phyloP scores from a whole-genome alignment of 2,113 vertebrate species.

The Coturnix japonica region DNA sequence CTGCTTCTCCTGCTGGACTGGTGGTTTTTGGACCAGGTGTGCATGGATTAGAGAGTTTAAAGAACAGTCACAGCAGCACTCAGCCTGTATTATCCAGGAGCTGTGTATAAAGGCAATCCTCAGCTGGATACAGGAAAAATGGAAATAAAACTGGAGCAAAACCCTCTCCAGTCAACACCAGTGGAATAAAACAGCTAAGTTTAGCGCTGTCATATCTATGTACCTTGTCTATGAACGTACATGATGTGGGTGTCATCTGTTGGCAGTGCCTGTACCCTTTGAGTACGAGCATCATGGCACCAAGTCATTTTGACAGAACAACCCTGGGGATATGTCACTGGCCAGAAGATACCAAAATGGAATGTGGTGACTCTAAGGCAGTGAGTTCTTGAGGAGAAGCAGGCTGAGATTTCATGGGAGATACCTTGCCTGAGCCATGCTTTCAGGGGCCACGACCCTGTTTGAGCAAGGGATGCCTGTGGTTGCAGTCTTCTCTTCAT shows the following conservation, averaged over 20 bases:
- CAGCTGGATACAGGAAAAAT: not conserved
- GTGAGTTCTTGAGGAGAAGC: not conserved
- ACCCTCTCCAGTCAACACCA: not conserved
- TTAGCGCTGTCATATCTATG: not conserved
- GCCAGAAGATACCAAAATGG: not conserved
- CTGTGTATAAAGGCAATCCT: not conserved
- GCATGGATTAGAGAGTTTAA: not conserved
- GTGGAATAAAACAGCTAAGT: not conserved
- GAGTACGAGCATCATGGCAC: not conserved
- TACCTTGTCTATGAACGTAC: not conserved
- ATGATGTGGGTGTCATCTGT: not conserved
- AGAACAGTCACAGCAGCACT: not conserved
- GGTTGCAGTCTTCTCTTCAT: not conserved
- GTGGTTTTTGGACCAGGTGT: not conserved
- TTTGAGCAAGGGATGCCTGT: not conserved
- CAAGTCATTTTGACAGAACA: not conserved
- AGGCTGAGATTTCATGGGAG: not conserved
- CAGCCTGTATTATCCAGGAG: not conserved
- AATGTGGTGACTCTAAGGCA: not conserved
- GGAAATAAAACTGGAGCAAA: not conserved
- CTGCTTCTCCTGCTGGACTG: not conserved
- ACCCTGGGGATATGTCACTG: not conserved
- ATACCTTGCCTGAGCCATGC: not conserved
- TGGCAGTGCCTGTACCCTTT: not conserved
- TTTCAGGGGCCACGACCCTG: not conserved